These are phyloP conservation scores for Botrylloides violaceus DNA, from an alignment of 23 tunicate genomes.

Conservation along the genomic window DNA sequence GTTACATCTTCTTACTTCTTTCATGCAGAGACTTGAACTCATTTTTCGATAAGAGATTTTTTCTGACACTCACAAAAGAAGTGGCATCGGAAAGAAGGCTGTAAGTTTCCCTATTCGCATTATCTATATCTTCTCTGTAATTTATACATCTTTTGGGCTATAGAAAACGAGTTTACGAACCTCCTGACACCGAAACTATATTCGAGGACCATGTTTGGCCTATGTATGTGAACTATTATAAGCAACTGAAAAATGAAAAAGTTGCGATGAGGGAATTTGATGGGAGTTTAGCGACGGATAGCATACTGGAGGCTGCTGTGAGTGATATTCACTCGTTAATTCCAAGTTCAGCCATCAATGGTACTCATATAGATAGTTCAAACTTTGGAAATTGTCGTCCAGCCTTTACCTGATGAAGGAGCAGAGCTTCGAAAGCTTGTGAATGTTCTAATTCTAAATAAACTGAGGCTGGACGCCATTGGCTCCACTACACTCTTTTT, in stretches of 20 bases:
- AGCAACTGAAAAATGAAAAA: neutral
- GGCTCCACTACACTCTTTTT: no score
- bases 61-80: constrained; percentile 33
- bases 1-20: neutral
- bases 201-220: constrained; percentile 81
- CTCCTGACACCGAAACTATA: constrained; percentile 40
- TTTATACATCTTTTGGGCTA: neutral
- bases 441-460: no score
- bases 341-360: no score
- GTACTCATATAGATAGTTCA: no score
- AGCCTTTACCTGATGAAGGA: no score
- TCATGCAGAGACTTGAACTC: constrained; percentile 23
- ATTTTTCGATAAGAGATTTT: constrained; percentile 23
- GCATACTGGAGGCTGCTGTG: neutral
- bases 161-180: constrained; percentile 61
- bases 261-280: neutral
- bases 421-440: no score
- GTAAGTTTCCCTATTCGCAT: constrained; percentile 6
- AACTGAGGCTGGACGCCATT: no score
- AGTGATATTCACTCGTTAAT: neutral
- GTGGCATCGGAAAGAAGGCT: constrained; percentile 25
- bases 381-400: no score
- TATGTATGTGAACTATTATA: constrained; percentile 27
- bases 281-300: neutral
- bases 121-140: no score